Percentiles rank a stretch among this genome's conserved stretches.
phyloP scores from a whole-genome alignment of 2,797 vertebrate species.

The Galagoides demidoff region DNA sequence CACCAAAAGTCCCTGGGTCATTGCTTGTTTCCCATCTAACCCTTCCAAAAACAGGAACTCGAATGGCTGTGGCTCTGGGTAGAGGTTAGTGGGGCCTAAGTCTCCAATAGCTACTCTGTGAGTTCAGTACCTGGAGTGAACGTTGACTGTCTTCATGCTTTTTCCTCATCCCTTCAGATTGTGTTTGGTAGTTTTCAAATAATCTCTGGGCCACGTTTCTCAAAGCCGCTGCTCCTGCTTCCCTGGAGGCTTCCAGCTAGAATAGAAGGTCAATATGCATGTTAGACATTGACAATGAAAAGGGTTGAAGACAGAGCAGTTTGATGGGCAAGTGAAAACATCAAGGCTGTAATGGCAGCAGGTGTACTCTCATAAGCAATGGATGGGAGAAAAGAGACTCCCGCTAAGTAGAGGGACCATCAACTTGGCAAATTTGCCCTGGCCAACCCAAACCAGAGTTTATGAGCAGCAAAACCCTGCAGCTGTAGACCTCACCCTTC shows the following conservation, averaged over 20 bases:
- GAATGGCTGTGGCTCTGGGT: rapidly evolving
- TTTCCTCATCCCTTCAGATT: slow-evolving; percentile 71
- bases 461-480: rapidly evolving
- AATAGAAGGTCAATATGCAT: not conserved
- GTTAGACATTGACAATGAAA: not conserved
- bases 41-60: not conserved
- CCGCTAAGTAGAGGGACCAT: not conserved
- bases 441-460: not conserved
- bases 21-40: not conserved
- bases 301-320: not conserved
- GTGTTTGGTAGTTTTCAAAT: slow-evolving; percentile 77
- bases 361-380: not conserved
- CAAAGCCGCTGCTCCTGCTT: slow-evolving; percentile 83
- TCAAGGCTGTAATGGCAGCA: not conserved
- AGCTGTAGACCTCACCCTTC: not conserved
- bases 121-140: slow-evolving; percentile 81
- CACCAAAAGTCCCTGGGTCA: not conserved
- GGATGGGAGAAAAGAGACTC: not conserved
- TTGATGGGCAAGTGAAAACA: not conserved
- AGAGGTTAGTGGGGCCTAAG: not conserved
- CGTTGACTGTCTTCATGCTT: slow-evolving; percentile 69
- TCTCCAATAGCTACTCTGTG: rapidly evolving
- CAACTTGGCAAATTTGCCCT: not conserved
- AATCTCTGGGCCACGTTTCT: slow-evolving; percentile 80
- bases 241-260: slow-evolving; percentile 87